A percentile compares a stretch with the other conserved stretches of the same genome.
phyloP scores from a whole-genome alignment of 1,140 invertebrate species.

The Heterodera carotae region DNA sequence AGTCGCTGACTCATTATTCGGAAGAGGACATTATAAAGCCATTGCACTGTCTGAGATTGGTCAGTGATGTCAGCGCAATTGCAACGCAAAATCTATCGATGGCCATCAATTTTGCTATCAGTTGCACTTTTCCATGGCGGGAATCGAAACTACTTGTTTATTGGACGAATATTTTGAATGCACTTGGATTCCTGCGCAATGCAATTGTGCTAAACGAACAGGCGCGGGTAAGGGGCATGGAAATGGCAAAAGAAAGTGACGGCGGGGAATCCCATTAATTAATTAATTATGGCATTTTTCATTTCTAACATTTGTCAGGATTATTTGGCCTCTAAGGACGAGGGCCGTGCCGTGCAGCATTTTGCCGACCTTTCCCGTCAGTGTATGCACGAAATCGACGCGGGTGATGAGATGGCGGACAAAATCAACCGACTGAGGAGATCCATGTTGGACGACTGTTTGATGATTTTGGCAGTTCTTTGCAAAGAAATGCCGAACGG shows the following conservation, averaged over 20 bases:
- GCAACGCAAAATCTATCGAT: not conserved
- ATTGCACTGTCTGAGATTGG: conserved; percentile 15
- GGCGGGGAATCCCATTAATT: not conserved
- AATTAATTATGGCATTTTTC: not conserved
- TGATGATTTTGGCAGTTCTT: not conserved
- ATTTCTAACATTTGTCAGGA: not conserved
- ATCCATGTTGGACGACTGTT: not conserved
- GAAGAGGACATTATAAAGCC: conserved; percentile 2
- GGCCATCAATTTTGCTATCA: conserved; percentile 16
- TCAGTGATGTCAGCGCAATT: conserved; percentile 21
- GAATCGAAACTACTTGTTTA: conserved; percentile 4
- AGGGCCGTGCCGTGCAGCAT: conserved; percentile 10
- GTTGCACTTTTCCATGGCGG: conserved; percentile 10
- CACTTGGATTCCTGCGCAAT: conserved; percentile 20
- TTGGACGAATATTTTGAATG: conserved; percentile 11
- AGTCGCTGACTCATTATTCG: not conserved
- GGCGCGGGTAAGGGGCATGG: not conserved
- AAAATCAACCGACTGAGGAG: not conserved
- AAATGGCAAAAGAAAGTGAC: not conserved
- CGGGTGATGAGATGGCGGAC: not conserved
- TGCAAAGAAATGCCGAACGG: conserved; percentile 1
- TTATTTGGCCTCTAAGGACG: conserved; percentile 15
- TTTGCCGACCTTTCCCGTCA: conserved; percentile 20
- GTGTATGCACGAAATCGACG: conserved; percentile 10
- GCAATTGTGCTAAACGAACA: conserved; percentile 19